Conservation (phyloP, 2,888 invertebrate species). For the Callyntrura sp. region DNA sequence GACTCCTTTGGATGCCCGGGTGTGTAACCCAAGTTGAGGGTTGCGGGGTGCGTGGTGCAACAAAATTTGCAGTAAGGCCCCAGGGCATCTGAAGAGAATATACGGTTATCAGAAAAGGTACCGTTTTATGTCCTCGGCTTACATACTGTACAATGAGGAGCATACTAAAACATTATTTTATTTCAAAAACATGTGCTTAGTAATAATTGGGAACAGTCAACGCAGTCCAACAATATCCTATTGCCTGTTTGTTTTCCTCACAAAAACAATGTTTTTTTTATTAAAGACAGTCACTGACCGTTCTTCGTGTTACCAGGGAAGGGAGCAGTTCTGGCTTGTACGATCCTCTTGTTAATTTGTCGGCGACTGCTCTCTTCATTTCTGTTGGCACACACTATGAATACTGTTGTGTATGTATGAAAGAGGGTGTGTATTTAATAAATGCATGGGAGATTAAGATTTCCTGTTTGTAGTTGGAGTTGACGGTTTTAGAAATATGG, state of each 20-base stretch:
- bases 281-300: constrained; percentile 70
- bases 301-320: not conserved
- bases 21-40: no score
- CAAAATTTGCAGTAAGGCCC: no score
- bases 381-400: not conserved
- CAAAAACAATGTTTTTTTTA: constrained; percentile 59
- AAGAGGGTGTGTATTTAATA: not conserved
- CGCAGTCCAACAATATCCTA: constrained; percentile 71
- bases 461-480: not conserved
- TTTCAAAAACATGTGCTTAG: not conserved
- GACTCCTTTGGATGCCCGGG: no score
- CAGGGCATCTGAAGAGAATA: no score
- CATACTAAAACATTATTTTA: constrained; percentile 26
- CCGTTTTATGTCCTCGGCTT: constrained; percentile 43
- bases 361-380: constrained; percentile 31
- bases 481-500: not conserved
- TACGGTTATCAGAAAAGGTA: constrained; percentile 36
- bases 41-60: no score
- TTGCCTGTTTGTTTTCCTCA: constrained; percentile 55
- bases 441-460: not conserved
- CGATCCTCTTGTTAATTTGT: not conserved
- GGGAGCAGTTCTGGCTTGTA: not conserved
- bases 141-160: not conserved
- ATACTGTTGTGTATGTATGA: not conserved
- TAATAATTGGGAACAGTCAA: constrained; percentile 71